Evolutionary conservation across 2,888 invertebrate species (phyloP).

Genomic region (Cyrtodaria siliqua): DNA sequence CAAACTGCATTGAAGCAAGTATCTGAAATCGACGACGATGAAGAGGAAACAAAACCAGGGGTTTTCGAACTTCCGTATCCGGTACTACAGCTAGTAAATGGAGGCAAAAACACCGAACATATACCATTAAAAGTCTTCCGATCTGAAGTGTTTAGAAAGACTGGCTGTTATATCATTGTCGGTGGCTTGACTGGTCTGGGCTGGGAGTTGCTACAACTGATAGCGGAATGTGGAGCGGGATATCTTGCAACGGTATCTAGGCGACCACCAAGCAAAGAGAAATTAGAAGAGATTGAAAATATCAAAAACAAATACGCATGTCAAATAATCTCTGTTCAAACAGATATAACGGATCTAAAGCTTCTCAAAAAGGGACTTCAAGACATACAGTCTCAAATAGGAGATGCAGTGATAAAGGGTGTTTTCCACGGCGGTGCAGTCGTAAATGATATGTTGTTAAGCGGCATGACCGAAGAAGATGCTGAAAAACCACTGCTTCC

Average conservation of each 20-base stretch:
- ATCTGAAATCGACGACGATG: neutral
- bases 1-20: neutral
- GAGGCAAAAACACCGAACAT: neutral
- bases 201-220: conserved; percentile 69
- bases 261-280: conserved; percentile 39
- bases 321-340: conserved; percentile 49
- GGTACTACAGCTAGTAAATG: neutral
- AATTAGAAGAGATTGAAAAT: conserved; percentile 42
- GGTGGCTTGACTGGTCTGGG: conserved; percentile 78
- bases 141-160: conserved; percentile 49
- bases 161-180: conserved; percentile 70
- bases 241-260: conserved; percentile 68
- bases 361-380: conserved; percentile 42
- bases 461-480: conserved; percentile 44
- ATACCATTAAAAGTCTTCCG: conserved; percentile 26
- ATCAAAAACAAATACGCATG: conserved; percentile 41
- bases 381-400: conserved; percentile 13
- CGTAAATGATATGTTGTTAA: conserved; percentile 45
- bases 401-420: conserved; percentile 50
- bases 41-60: conserved; percentile 1
- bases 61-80: conserved; percentile 26
- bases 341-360: conserved; percentile 64
- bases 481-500: conserved; percentile 40
- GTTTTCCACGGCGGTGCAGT: conserved; percentile 71
- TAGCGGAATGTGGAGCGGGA: conserved; percentile 68